Percentiles rank a stretch among this genome's conserved stretches.
Evolutionary conservation across 2,113 vertebrate species (phyloP).

Genomic region (Triplophysa rosa): DNA sequence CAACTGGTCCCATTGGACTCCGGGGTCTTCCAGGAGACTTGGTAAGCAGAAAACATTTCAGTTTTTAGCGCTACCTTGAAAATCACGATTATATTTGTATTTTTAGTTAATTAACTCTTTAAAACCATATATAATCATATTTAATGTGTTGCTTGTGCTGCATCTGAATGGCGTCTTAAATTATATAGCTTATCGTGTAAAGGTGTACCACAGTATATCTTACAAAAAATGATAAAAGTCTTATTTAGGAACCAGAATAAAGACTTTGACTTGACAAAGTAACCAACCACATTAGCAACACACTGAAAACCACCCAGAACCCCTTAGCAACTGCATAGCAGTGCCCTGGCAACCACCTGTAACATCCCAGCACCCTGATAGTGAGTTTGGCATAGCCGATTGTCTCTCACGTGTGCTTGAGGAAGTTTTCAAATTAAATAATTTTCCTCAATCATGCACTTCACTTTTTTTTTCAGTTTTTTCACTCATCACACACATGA

Average conservation of each 20-base stretch:
- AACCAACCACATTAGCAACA: background rate
- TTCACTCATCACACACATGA: background rate
- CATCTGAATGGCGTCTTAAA: no score
- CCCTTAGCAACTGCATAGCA: background rate
- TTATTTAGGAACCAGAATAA: no score
- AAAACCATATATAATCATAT: no score
- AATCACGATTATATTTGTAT: background rate
- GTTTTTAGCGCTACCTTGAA: background rate
- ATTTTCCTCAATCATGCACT: slow-evolving; percentile 35
- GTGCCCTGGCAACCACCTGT: background rate
- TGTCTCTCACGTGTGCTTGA: background rate
- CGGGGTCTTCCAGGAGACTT: slow-evolving; percentile 83
- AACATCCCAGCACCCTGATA: background rate
- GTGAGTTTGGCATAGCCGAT: background rate
- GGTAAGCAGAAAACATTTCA: slow-evolving; percentile 71
- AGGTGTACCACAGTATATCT: no score
- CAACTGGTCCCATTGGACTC: slow-evolving; percentile 78
- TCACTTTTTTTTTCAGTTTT: slow-evolving; percentile 38
- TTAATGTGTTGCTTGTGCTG: no score
- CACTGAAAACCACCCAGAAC: background rate
- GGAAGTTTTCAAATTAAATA: background rate
- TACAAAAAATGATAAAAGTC: no score
- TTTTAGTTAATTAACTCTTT: no score
- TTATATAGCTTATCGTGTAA: no score
- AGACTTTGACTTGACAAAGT: no score